Base-by-base conservation (phyloP, 2,888 invertebrate species). In the Orchestes rusci region DNA sequence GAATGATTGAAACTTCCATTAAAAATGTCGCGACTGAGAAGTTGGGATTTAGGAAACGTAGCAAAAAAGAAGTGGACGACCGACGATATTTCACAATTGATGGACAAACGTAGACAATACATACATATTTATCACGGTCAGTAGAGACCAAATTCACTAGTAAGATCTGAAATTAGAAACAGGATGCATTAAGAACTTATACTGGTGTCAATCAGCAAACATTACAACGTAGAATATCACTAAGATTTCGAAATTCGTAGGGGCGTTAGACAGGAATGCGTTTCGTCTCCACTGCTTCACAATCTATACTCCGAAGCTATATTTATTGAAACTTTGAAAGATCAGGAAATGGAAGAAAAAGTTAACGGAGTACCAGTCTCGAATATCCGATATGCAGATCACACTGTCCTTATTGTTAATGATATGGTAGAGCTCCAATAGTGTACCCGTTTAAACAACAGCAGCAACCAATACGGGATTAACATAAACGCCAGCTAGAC, bases 181-280 rank as follows among this genome's bases (percentile, higher is more conserved):
- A 2, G 7, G 37, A 12, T 27, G 33, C 27, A 31, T 43, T 16
- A 16, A 38, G 19, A 37, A 43, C 2, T 30, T 43, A 29, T 37
- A 43, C 30, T 37, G 43, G 29, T n/a, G 2, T 5, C 32, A 40
- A 16, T 29, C 27, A 15, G 42, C 30, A 39, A 3, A 8, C 3
- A 16, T 17, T 2, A n/a, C 23, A 30, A 1, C 15, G 2, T 2
- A 16, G 10, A 3, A 23, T 23, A 23, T 23, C 10, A 2, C 15
- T 15, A 39, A 13, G 39, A 39, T 23, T 13, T 4, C 13, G n/a
- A 16, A 2, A 39, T 29, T 30, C 17, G 2, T 3, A 19, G 19
- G n/a, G 39, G 39, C n/a, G 39, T 31, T 12, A 39, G 30, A 41
- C 34, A 41, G 15, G 41, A 34, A 13, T 33, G 34, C 27, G 18